Conservation (phyloP, 1,140 invertebrate genomes). For the fruit fly (Drosophila melanogaster) region Release_6_plus_ISO1_MT NT_037436.4:18190501-18191000, state of each 20-base stretch:
- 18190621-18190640: too few species aligned
- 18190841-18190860: slow-evolving; percentile 79
- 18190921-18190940: slow-evolving; percentile 12
- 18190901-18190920: slow-evolving; percentile 17
- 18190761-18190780: background rate
- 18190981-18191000: slow-evolving; percentile 10
- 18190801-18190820: slow-evolving; percentile 16
- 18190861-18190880: slow-evolving; percentile 76
- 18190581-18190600: slow-evolving; percentile 6
- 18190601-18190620: too few species aligned
- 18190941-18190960: slow-evolving; percentile 1
- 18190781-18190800: background rate
- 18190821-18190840: slow-evolving; percentile 49
- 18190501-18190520: background rate
- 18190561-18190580: slow-evolving; percentile 57
- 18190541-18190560: slow-evolving; percentile 48
- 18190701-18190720: background rate
- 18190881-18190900: slow-evolving; percentile 14
- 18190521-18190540: slow-evolving; percentile 58
- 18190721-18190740: background rate
- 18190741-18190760: background rate
- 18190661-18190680: too few species aligned
- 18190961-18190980: background rate
- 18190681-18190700: too few species aligned
- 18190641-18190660: too few species aligned